Percentiles rank a stretch among this genome's conserved stretches.
Evolutionary conservation across 1,140 invertebrate species (phyloP).

Genomic region (Camponotus floridanus): DNA sequence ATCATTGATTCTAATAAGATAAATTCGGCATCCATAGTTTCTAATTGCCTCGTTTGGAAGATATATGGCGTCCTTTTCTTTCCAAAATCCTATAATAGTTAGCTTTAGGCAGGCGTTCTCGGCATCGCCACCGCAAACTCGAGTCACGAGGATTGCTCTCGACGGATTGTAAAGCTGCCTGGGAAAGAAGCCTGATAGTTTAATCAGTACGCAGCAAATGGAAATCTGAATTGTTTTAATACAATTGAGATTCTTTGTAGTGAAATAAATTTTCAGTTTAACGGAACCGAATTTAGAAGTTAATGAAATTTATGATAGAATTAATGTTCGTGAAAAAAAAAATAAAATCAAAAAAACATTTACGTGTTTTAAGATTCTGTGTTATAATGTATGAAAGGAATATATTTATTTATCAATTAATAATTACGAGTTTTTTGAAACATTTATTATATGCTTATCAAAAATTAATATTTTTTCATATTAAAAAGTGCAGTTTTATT

Average conservation of each 20-base stretch:
- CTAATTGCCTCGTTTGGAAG: not conserved
- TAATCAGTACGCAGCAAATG: not conserved
- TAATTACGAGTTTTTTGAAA: not conserved
- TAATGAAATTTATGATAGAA: not conserved
- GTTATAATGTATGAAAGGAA: not conserved
- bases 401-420: not conserved
- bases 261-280: slow-evolving; percentile 26
- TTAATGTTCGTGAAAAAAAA: not conserved
- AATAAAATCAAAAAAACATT: not conserved
- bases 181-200: not conserved
- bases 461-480: slow-evolving; percentile 4
- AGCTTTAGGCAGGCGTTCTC: not conserved
- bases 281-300: not conserved
- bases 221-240: not conserved
- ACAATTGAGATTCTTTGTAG: not conserved
- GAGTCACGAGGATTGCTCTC: not conserved
- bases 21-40: not conserved
- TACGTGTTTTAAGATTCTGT: not conserved
- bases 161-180: not conserved
- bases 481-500: slow-evolving; percentile 25
- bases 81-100: not conserved
- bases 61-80: not conserved
- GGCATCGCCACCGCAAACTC: not conserved
- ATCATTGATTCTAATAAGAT: not conserved
- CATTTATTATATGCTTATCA: not conserved